phyloP scores from a whole-genome alignment of 2,113 vertebrate genomes.

The Neolamprologus kungweensis region DNA sequence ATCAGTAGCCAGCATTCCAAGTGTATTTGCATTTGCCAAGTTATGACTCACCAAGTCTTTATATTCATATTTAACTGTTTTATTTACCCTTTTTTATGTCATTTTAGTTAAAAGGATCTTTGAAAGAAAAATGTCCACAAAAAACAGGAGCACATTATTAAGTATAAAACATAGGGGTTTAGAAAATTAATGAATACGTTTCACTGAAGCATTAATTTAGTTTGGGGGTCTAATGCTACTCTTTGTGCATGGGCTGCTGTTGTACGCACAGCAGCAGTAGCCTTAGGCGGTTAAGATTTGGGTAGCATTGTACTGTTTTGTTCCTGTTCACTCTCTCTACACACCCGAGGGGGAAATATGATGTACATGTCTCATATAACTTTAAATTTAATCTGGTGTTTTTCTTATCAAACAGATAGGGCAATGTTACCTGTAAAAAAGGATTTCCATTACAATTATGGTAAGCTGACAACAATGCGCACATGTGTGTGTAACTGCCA shows the following conservation, averaged over 20 bases:
- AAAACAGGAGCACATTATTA: neutral
- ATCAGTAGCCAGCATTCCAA: neutral
- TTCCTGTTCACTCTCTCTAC: neutral
- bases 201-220: constrained; percentile 9
- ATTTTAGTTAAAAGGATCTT: neutral
- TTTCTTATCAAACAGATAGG: neutral
- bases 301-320: neutral
- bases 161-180: neutral
- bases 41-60: neutral
- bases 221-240: constrained; percentile 30
- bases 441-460: neutral
- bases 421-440: neutral
- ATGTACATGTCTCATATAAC: constrained; percentile 15
- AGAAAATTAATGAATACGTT: constrained; percentile 36
- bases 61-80: neutral
- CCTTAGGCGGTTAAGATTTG: constrained; percentile 14
- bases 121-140: neutral
- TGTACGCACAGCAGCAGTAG: constrained; percentile 21
- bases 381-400: neutral
- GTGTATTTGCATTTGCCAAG: neutral
- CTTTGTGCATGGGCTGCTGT: constrained; percentile 8
- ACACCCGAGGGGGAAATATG: neutral
- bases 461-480: neutral
- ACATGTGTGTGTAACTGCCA: neutral
- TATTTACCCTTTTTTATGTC: neutral